These are phyloP conservation scores for Parelbella ahira DNA, from an alignment of 2,888 invertebrate genomes.

Conservation along the genomic window DNA sequence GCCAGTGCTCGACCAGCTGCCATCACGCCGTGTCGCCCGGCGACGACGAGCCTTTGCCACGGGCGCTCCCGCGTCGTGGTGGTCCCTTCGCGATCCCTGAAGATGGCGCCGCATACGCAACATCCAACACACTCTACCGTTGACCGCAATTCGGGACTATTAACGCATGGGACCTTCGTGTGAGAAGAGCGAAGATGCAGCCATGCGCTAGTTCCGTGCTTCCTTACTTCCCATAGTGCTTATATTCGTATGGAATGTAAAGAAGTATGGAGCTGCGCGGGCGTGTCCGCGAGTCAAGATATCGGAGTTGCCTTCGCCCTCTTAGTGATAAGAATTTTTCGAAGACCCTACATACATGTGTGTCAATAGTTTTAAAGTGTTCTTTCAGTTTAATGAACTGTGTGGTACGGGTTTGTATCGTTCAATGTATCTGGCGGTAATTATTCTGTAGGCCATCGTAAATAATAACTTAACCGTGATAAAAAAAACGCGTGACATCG, in stretches of 20 bases:
- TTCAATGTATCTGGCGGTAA: too few relatives aligned
- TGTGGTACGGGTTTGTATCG: neutral
- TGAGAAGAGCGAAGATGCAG: conserved; percentile 56
- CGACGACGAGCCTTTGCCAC: conserved; percentile 47
- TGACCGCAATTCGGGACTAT: conserved; percentile 28
- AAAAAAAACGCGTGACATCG: too few relatives aligned
- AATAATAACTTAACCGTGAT: too few relatives aligned
- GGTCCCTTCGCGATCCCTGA: conserved; percentile 40
- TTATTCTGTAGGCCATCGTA: too few relatives aligned
- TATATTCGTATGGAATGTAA: conserved; percentile 96
- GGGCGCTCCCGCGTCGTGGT: conserved; percentile 37
- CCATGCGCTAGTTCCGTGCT: conserved; percentile 92
- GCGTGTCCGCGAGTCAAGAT: conserved; percentile 58
- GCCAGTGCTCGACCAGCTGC: conserved; percentile 73
- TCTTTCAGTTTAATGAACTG: conserved; percentile 30
- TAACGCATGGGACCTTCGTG: conserved; percentile 31
- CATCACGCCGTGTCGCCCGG: conserved; percentile 72
- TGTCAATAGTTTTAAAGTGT: conserved; percentile 35
- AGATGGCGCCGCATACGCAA: conserved; percentile 44
- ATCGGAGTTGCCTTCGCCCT: conserved; percentile 41
- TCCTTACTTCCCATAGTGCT: conserved; percentile 97
- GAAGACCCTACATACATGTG: conserved; percentile 33
- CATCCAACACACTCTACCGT: conserved; percentile 24
- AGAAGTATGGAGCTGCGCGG: conserved; percentile 94
- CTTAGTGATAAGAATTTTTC: conserved; percentile 45